Conservation (phyloP, 2,113 vertebrate species). For the Perca schrenkii region DNA sequence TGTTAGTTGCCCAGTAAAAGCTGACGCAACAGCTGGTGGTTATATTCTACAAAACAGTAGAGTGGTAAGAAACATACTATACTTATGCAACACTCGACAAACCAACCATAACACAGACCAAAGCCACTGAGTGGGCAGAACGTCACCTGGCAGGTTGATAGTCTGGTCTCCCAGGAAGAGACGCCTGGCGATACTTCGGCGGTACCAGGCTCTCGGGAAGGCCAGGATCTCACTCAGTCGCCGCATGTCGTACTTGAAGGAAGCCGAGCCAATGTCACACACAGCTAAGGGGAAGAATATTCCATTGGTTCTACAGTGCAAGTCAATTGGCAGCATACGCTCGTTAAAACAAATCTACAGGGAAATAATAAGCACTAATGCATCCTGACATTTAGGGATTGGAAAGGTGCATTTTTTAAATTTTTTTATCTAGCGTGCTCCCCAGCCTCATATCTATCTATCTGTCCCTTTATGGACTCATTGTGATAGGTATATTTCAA, state of each 20-base stretch:
- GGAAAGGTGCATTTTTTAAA: not conserved
- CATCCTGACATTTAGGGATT: not conserved
- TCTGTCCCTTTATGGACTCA: not conserved
- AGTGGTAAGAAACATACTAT: not conserved
- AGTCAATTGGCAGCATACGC: not conserved
- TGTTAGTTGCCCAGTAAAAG: not conserved
- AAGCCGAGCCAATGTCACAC: constrained; percentile 98
- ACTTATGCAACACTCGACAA: not conserved
- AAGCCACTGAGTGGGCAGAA: not conserved
- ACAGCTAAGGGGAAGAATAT: constrained; percentile 85
- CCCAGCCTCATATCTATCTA: not conserved
- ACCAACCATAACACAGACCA: not conserved
- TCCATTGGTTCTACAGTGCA: not conserved
- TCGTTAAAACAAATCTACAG: not conserved
- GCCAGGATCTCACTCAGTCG: constrained; percentile 98
- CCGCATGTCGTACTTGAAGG: constrained; percentile 99
- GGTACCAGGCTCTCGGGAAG: constrained; percentile 98
- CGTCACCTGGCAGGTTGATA: constrained; percentile 91
- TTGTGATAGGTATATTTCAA: constrained; percentile 2
- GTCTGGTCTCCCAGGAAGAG: constrained; percentile 98
- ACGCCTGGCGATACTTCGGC: constrained; percentile 95
- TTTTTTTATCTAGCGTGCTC: not conserved
- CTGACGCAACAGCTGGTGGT: not conserved
- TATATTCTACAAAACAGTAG: not conserved
- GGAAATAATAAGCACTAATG: not conserved